Conservation (phyloP, 2,113 vertebrate genomes). For the Oryzias javanicus region DNA sequence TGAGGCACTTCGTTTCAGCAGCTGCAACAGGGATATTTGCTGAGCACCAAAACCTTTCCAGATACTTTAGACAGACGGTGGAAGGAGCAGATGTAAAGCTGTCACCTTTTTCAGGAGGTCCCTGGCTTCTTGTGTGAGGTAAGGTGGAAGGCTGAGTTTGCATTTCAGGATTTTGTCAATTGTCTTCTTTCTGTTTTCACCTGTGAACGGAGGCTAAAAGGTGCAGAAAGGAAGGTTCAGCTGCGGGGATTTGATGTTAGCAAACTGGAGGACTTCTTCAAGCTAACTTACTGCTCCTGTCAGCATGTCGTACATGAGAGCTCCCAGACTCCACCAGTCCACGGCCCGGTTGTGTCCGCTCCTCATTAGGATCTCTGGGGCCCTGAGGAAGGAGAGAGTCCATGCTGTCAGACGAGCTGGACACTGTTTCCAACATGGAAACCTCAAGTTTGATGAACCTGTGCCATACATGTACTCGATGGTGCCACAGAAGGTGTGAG, state of each 20-base stretch:
- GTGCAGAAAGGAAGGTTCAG: slow-evolving; percentile 6
- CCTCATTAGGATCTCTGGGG: slow-evolving; percentile 96
- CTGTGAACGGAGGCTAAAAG: slow-evolving; percentile 91
- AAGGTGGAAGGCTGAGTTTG: slow-evolving; percentile 98
- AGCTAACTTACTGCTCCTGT: slow-evolving; percentile 93
- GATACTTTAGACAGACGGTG: neutral
- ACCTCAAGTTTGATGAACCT: neutral
- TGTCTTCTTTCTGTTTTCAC: slow-evolving; percentile 97
- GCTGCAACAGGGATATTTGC: slow-evolving; percentile 67
- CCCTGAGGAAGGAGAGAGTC: slow-evolving; percentile 73
- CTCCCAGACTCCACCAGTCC: slow-evolving; percentile 99
- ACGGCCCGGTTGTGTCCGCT: slow-evolving; percentile 97
- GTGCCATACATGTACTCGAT: slow-evolving; percentile 96
- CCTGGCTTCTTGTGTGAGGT: slow-evolving; percentile 99
- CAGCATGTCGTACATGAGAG: slow-evolving; percentile 99
- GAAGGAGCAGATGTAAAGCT: neutral
- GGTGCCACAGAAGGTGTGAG: slow-evolving; percentile 97
- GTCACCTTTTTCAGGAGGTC: slow-evolving; percentile 97
- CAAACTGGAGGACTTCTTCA: neutral
- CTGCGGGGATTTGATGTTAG: neutral
- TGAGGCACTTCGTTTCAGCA: slow-evolving; percentile 97
- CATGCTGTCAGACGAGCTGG: neutral
- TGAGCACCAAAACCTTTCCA: neutral
- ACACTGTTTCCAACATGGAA: neutral
- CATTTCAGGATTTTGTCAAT: slow-evolving; percentile 99